Percentiles rank a stretch among this genome's conserved stretches.
Conservation (phyloP, 2,113 vertebrate species). For the Proteles cristata region DNA sequence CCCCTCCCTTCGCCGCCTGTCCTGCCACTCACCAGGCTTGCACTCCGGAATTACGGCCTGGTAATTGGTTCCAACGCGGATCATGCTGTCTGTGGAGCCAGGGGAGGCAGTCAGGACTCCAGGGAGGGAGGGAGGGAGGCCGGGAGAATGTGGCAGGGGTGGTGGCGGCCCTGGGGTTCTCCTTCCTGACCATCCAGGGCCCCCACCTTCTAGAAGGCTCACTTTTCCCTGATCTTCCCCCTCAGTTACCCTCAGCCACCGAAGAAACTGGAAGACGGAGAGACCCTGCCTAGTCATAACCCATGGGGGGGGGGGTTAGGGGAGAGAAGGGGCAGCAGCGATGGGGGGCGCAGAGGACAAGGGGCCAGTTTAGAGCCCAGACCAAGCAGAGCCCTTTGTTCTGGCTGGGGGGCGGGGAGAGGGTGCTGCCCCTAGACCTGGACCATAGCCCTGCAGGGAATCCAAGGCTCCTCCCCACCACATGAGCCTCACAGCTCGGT, state of each 20-base stretch:
- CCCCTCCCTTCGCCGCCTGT: constrained; percentile 38
- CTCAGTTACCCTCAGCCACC: background rate
- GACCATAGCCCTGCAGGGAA: constrained; percentile 50
- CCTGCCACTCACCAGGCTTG: constrained; percentile 90
- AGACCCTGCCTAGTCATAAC: constrained; percentile 43
- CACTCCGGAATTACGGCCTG: constrained; percentile 95
- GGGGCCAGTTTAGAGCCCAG: constrained; percentile 60
- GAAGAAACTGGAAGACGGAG: background rate
- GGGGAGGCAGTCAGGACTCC: constrained; percentile 59
- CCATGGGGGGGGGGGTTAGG: background rate
- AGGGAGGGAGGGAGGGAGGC: background rate
- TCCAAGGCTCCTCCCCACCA: constrained; percentile 59
- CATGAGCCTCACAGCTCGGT: constrained; percentile 22
- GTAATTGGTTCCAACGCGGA: constrained; percentile 95
- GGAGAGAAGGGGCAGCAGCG: too few species aligned
- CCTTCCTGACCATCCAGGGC: constrained; percentile 56
- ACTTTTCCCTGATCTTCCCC: constrained; percentile 44
- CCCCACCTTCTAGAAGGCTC: constrained; percentile 43
- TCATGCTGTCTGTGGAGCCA: constrained; percentile 93
- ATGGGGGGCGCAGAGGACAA: background rate
- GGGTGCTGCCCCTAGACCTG: constrained; percentile 56
- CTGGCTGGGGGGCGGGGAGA: background rate
- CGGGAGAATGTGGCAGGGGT: constrained; percentile 51
- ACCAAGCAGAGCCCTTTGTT: constrained; percentile 73
- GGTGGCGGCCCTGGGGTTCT: constrained; percentile 55